These are phyloP conservation scores for Dromiciops gliroides DNA, from an alignment of 2,113 vertebrate species.

Conservation along the genomic window DNA sequence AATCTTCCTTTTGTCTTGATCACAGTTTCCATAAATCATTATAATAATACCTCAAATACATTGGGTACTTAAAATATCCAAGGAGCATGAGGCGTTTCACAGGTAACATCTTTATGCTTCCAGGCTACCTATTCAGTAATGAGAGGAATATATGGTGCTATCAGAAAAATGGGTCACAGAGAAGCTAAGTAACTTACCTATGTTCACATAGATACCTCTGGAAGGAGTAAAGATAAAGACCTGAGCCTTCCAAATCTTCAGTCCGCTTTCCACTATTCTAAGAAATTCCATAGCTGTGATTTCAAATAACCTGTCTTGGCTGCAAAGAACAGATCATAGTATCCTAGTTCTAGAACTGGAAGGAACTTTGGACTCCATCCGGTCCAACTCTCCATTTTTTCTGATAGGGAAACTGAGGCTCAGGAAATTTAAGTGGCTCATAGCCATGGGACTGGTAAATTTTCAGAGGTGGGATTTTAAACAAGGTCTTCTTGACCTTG, in stretches of 20 bases:
- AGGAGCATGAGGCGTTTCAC: not conserved
- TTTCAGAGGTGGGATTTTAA: not conserved
- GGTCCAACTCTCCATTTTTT: not conserved
- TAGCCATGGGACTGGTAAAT: not conserved
- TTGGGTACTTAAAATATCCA: not conserved
- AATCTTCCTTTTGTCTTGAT: slow-evolving; percentile 74
- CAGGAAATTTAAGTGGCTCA: not conserved
- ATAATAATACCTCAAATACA: not conserved
- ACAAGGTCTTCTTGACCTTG: not conserved
- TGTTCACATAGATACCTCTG: not conserved
- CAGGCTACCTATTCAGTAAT: not conserved
- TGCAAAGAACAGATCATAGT: not conserved
- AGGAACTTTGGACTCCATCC: not conserved
- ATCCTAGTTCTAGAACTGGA: not conserved
- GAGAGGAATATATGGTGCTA: not conserved
- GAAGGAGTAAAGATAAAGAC: not conserved
- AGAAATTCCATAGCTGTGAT: not conserved
- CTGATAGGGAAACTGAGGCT: not conserved
- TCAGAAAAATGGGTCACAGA: not conserved
- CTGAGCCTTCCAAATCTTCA: not conserved
- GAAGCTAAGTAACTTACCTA: not conserved
- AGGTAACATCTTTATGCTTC: not conserved
- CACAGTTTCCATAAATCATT: slow-evolving; percentile 55
- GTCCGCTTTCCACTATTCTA: not conserved
- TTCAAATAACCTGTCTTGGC: not conserved